These are phyloP conservation scores for Equus quagga DNA, from an alignment of 2,113 vertebrate genomes.

Conservation along the genomic window DNA sequence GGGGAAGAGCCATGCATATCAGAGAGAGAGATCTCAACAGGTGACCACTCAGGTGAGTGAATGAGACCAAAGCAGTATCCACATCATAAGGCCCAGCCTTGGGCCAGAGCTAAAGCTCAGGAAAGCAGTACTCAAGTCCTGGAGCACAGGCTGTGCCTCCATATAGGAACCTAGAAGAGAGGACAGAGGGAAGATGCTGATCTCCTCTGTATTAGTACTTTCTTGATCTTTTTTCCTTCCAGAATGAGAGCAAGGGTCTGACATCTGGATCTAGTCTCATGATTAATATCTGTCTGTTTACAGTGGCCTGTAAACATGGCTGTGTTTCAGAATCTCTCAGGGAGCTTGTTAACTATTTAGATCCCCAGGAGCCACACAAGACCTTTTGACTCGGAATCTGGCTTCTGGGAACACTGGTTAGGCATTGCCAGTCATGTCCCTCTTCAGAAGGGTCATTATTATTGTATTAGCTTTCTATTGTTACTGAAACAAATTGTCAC, in stretches of 20 bases:
- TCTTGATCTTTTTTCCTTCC: neutral
- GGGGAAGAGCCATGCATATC: slow-evolving; percentile 3
- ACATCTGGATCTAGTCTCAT: neutral
- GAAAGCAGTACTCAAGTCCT: neutral
- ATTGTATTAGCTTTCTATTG: neutral
- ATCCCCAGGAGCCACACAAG: neutral
- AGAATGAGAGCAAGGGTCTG: neutral
- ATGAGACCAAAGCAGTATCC: neutral
- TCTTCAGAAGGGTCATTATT: neutral
- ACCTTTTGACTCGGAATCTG: neutral
- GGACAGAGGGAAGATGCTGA: neutral
- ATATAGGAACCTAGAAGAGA: neutral
- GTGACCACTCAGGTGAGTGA: slow-evolving; percentile 2
- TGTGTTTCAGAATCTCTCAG: neutral
- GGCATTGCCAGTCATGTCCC: neutral
- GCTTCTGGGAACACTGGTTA: neutral
- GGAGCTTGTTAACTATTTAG: neutral
- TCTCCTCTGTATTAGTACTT: neutral
- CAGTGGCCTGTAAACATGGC: neutral
- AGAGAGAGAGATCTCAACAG: neutral
- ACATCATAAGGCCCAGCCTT: neutral
- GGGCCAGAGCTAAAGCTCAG: neutral
- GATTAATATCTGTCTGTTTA: neutral
- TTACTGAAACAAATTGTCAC: neutral
- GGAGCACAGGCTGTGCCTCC: neutral